A percentile compares a stretch with the other conserved stretches of the same genome.
phyloP scores from a whole-genome alignment of 1,140 invertebrate species.

The Drosophila kohkoa region DNA sequence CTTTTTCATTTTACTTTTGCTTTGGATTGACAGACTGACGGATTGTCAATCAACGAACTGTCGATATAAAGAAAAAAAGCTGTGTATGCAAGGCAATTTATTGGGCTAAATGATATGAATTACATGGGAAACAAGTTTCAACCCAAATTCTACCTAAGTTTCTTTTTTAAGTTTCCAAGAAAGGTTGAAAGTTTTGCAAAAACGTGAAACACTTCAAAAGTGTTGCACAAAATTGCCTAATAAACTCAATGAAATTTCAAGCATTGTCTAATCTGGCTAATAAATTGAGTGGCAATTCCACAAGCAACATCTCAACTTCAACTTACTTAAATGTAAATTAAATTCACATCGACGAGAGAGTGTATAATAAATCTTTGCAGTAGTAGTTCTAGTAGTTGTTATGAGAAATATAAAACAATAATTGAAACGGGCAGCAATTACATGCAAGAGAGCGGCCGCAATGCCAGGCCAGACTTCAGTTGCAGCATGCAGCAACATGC shows the following conservation, averaged over 20 bases:
- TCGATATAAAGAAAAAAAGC: no score
- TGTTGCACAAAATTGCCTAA: not conserved
- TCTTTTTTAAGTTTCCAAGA: no score
- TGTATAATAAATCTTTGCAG: conserved; percentile 3
- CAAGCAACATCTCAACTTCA: not conserved
- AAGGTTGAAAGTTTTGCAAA: not conserved
- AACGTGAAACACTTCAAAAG: not conserved
- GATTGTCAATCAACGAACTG: not conserved
- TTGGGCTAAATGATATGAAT: no score
- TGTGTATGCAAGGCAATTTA: not conserved
- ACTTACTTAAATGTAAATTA: not conserved
- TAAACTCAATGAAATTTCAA: conserved; percentile 1
- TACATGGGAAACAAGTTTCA: not conserved
- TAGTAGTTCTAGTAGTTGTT: conserved; percentile 12
- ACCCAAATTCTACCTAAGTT: no score
- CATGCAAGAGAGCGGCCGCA: conserved; percentile 33
- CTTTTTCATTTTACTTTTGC: no score
- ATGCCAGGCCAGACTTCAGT: conserved; percentile 4
- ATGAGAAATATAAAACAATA: conserved; percentile 27
- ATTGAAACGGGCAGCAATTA: conserved; percentile 38
- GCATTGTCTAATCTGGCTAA: not conserved
- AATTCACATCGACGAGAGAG: not conserved
- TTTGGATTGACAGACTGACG: not conserved
- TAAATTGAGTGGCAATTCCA: not conserved
- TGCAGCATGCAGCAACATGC: conserved; percentile 12